Conservation (phyloP, 2,888 invertebrate genomes). For the Drymonia ruficornis region DNA sequence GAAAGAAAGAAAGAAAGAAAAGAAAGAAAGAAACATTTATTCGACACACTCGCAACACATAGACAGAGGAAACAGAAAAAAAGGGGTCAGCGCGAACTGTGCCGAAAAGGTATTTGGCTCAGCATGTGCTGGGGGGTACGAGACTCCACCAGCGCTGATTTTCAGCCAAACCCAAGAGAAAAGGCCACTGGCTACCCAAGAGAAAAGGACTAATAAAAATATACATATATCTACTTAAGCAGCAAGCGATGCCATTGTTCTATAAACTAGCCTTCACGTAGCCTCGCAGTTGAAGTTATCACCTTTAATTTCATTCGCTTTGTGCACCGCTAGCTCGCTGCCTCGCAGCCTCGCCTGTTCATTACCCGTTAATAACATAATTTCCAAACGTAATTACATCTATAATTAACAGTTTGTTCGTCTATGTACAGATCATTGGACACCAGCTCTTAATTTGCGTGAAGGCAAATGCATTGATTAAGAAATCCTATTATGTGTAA, state of each 20-base stretch:
- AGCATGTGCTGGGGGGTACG: too few species aligned
- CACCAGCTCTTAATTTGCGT: constrained; percentile 48
- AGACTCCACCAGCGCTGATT: too few species aligned
- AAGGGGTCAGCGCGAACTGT: too few species aligned
- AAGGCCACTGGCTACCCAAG: too few species aligned
- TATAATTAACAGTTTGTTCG: constrained; percentile 36
- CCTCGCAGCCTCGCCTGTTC: constrained; percentile 27
- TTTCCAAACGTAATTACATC: constrained; percentile 65
- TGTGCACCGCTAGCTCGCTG: constrained; percentile 10
- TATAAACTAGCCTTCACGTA: neutral
- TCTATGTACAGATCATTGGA: constrained; percentile 35
- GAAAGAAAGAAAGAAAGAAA: too few species aligned
- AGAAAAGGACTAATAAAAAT: too few species aligned
- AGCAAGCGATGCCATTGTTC: neutral
- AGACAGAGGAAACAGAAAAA: too few species aligned
- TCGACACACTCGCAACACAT: too few species aligned
- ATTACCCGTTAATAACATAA: constrained; percentile 65
- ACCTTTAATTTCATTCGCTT: constrained; percentile 20
- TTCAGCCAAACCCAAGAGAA: too few species aligned
- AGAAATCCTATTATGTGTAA: constrained; percentile 41
- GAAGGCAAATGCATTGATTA: constrained; percentile 41
- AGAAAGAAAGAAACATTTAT: too few species aligned
- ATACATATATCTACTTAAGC: too few species aligned
- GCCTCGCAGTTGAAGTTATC: constrained; percentile 3
- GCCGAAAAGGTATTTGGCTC: too few species aligned